Conservation (phyloP, 23 tunicate species). For the Styela plicata region DNA sequence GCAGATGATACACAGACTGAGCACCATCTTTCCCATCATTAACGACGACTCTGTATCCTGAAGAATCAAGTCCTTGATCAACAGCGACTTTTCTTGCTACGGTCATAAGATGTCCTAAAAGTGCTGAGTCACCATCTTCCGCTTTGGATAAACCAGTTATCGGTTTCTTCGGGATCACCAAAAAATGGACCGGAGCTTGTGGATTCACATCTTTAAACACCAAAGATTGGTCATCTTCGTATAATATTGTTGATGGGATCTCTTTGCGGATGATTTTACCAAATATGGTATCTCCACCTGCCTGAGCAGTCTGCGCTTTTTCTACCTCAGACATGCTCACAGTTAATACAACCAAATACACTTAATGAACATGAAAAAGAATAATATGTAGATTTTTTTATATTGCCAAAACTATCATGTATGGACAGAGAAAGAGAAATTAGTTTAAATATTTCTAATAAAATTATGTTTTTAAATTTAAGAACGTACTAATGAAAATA, state of each 20-base stretch:
- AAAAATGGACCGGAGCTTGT: slow-evolving; percentile 83
- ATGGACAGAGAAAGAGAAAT: too few relatives aligned
- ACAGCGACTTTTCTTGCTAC: slow-evolving; percentile 51
- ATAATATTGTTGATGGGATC: slow-evolving; percentile 63
- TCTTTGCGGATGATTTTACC: slow-evolving; percentile 80
- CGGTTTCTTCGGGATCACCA: slow-evolving; percentile 77
- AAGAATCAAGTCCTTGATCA: slow-evolving; percentile 20
- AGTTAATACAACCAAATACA: neutral
- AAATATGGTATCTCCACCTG: slow-evolving; percentile 81
- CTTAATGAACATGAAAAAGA: too few relatives aligned
- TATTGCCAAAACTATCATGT: too few relatives aligned
- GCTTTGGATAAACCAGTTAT: slow-evolving; percentile 57
- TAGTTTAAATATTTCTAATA: too few relatives aligned
- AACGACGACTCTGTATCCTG: slow-evolving; percentile 74
- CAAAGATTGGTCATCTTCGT: slow-evolving; percentile 70
- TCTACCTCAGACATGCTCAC: slow-evolving; percentile 49
- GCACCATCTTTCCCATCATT: slow-evolving; percentile 84
- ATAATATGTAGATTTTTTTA: too few relatives aligned
- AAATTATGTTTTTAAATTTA: too few relatives aligned
- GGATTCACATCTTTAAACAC: slow-evolving; percentile 85
- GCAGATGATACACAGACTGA: slow-evolving; percentile 84
- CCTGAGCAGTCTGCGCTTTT: slow-evolving; percentile 69
- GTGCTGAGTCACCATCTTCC: slow-evolving; percentile 48
- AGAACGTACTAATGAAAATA: too few relatives aligned
- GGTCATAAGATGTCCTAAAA: slow-evolving; percentile 52